phyloP scores from a whole-genome alignment of 1,140 invertebrate genomes.

The Leucophenga varia region DNA sequence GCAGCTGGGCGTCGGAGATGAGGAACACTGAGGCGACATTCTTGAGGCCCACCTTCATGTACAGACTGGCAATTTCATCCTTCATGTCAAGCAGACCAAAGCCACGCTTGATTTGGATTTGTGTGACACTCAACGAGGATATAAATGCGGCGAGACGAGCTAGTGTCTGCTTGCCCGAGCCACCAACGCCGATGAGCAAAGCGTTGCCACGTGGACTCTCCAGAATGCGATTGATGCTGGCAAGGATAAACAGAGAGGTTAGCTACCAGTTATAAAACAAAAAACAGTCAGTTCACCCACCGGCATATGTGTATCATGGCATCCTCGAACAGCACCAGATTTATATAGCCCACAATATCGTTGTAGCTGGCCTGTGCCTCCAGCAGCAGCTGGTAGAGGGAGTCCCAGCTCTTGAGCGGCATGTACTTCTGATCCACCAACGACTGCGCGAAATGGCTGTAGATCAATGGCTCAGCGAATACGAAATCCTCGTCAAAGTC shows the following conservation, averaged over 20 bases:
- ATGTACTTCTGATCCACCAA: conserved; percentile 89
- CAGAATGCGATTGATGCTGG: conserved; percentile 85
- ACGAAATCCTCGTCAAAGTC: conserved; percentile 67
- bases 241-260: neutral
- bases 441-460: conserved; percentile 86
- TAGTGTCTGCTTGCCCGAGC: conserved; percentile 89
- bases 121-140: conserved; percentile 83
- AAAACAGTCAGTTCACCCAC: too few relatives aligned
- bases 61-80: conserved; percentile 75
- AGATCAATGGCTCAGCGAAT: conserved; percentile 74
- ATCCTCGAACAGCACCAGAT: conserved; percentile 93
- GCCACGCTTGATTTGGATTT: conserved; percentile 84
- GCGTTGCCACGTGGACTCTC: conserved; percentile 88
- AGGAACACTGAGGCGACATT: conserved; percentile 83
- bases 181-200: conserved; percentile 86
- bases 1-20: conserved; percentile 90
- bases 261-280: neutral
- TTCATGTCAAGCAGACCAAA: conserved; percentile 82
- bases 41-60: conserved; percentile 84
- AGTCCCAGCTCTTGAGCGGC: conserved; percentile 69
- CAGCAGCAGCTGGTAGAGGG: conserved; percentile 71
- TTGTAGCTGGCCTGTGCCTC: conserved; percentile 84
- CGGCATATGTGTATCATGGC: conserved; percentile 87
- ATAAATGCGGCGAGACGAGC: conserved; percentile 84
- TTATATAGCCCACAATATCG: conserved; percentile 82